Conservation (phyloP, 2,888 invertebrate species). For the Blera fallax region DNA sequence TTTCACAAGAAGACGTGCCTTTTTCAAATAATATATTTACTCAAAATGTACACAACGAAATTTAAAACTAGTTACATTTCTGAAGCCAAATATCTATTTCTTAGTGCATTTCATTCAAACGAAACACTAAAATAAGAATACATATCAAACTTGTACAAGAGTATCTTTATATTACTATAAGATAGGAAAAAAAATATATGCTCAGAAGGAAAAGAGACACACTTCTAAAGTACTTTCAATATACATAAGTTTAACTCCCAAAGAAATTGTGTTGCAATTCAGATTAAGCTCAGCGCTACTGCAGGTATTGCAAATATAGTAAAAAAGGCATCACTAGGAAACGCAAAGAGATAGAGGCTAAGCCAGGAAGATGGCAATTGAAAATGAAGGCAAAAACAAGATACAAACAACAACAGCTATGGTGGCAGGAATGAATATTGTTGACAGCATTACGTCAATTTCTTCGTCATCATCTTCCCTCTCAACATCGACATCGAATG, state of each 20-base stretch:
- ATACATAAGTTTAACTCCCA: slow-evolving; percentile 5
- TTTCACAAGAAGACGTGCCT: neutral
- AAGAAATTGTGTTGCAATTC: slow-evolving; percentile 28
- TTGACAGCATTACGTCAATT: slow-evolving; percentile 54
- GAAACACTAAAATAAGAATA: slow-evolving; percentile 36
- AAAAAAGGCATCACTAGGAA: neutral
- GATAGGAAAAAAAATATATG: neutral
- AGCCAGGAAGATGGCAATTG: slow-evolving; percentile 63
- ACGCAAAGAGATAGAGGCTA: slow-evolving; percentile 21
- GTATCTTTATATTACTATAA: slow-evolving; percentile 1
- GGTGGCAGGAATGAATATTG: slow-evolving; percentile 35
- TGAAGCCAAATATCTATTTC: slow-evolving; percentile 40
- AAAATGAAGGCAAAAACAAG: slow-evolving; percentile 64
- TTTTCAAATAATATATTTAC: neutral
- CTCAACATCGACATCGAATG: slow-evolving; percentile 37
- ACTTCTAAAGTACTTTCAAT: neutral
- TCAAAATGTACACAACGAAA: slow-evolving; percentile 49
- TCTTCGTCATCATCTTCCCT: slow-evolving; percentile 34
- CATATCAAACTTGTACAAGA: neutral
- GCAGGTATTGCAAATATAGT: slow-evolving; percentile 8
- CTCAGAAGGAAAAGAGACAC: neutral
- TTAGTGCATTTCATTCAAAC: slow-evolving; percentile 45
- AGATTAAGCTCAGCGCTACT: slow-evolving; percentile 5
- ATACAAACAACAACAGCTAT: slow-evolving; percentile 17
- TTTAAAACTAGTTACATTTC: slow-evolving; percentile 14